Evolutionary conservation across 2,888 invertebrate species (phyloP).

Genomic region (Thecophora atra): DNA sequence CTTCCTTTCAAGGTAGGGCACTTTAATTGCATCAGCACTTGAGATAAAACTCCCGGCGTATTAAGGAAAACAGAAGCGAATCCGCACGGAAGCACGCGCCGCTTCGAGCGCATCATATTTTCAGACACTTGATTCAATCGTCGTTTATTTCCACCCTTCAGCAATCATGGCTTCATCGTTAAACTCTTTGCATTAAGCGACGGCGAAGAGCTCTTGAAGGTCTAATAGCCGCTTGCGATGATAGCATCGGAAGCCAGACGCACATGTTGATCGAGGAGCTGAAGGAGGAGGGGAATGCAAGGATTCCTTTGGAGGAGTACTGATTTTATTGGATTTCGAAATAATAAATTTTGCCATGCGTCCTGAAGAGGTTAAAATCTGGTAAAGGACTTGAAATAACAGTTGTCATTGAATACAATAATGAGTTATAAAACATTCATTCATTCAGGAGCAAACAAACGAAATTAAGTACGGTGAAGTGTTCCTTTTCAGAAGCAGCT

Average conservation of each 20-base stretch:
- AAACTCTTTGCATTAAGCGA: not conserved
- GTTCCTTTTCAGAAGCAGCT: not conserved
- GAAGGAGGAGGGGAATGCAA: not conserved
- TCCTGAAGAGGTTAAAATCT: no score
- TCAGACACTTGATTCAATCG: slow-evolving; percentile 7
- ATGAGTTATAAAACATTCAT: not conserved
- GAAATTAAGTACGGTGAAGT: not conserved
- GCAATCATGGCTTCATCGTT: not conserved
- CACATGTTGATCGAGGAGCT: not conserved
- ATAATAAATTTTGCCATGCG: no score
- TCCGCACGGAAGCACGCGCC: slow-evolving; percentile 3
- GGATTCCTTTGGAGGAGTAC: no score
- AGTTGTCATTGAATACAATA: no score
- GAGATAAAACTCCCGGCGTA: not conserved
- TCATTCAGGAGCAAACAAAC: not conserved
- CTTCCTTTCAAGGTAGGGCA: not conserved
- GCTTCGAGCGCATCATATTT: not conserved
- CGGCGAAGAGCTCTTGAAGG: not conserved
- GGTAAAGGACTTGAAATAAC: no score
- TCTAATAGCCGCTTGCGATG: not conserved
- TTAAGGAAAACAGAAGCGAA: not conserved
- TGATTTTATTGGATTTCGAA: no score
- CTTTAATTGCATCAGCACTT: not conserved
- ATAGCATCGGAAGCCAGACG: not conserved
- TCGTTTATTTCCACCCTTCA: slow-evolving; percentile 1